Base-by-base conservation (phyloP, 2,113 vertebrate genomes). In the Verasper variegatus region DNA sequence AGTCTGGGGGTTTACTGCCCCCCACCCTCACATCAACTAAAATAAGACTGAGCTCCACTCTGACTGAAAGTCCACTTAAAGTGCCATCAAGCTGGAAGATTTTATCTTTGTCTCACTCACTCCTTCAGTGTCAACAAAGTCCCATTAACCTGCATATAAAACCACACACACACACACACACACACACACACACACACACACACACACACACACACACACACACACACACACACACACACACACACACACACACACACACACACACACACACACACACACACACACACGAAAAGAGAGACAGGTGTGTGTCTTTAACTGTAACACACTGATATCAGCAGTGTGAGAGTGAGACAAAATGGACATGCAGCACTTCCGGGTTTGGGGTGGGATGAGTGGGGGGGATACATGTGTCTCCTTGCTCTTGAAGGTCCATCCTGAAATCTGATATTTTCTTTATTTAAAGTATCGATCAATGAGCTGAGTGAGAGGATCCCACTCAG, bases 31-130 rank as follows among this genome's bases (percentile, higher is more conserved):
- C 70, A 27, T 51, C 40, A 64, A 71, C 89, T 78, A 87, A 88
- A 93, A 91, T 89, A 90, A 86, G 74, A 71, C 73, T 11, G 4
- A 74, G 70, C 76, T 65, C 68, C n/a, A 35, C 67, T 79, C 68
- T 71, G 80, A 86, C 63, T 63, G 54, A 77, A 15, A 9, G 58
- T 76, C 84, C 86, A 88, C 86, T 91, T 90, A 68, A 78, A 87
- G 81, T 81, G 59, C 75, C 78, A 61, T 47, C 20, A 40, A 63
- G 72, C 40, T 59, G 13, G 17, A 80, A 61, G 59, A 49, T 42
- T 35, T 35, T 52, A 37, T 64, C 61, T 42, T 3, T 13, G 13
- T 42, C 26, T 58, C 47, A 20, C n/a, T 8, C 18, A 9, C 20
- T n/a, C 51, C 83, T 14, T 45, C 55, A 68, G 3, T 12, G 14